Base-by-base conservation (phyloP, 2,888 invertebrate genomes). In the Sicus ferrugineus region DNA sequence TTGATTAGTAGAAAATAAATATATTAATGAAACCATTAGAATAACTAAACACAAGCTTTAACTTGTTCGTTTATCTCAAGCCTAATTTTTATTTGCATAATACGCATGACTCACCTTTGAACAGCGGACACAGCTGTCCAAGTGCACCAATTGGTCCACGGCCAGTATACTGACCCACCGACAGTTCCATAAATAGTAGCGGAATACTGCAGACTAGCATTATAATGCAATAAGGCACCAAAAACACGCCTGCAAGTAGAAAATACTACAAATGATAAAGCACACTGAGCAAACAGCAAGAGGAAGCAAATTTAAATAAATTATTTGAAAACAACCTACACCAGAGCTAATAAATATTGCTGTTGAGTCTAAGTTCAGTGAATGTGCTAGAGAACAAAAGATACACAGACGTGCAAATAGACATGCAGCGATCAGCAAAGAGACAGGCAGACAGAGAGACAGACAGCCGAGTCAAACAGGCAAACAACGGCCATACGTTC, bases 201-300 rank as follows among this genome's bases (percentile, higher is more conserved):
- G 97, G 97, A 76, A 96, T 91, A 72, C 96, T 96, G 84, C 96
- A 96, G 77, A 96, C 88, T 79, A 96, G 84, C 86, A 97, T 90
- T 86, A 95, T 94, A 85, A 96, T 90, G 86, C 96, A 93, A 87
- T 97, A 97, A 76, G 97, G 97, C 85, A 97, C 92, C 83, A 97
- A 90, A 87, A 97, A 97, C 72, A 96, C 96, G 82, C 96, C 96
- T 96, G 89, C 42, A 79, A 80, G 71, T 56, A 11, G 23, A 31
- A 19, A n/a, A 54, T 23, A 42, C 3, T 21, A 61, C 21, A 48
- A 50, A 23, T 11, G 21, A 26, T 48, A 64, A 23, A 52, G 11
- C n/a, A 59, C 61, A 38, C 19, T 38, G n/a, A 31, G 19, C 28
- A 30, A 19, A 52, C 2, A 19, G 19, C 31, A 16, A 50, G 64